Conservation (phyloP, 2,888 invertebrate genomes). For the Micropterix aruncella region DNA sequence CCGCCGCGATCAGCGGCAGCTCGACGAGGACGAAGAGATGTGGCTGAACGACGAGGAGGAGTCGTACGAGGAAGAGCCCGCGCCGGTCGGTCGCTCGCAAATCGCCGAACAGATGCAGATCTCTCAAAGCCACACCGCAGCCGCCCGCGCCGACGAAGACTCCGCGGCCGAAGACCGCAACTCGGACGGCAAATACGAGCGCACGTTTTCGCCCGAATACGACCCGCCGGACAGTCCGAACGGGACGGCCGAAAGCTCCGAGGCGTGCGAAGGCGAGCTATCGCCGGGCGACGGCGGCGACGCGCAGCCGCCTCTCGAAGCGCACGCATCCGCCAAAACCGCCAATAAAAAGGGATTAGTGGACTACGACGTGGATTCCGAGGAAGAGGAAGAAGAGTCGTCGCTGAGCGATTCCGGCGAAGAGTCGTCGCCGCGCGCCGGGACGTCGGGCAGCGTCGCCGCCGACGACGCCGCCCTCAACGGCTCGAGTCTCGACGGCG, state of each 20-base stretch:
- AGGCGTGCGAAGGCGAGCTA: slow-evolving; percentile 6
- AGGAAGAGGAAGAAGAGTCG: slow-evolving; percentile 74
- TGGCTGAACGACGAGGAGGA: slow-evolving; percentile 98
- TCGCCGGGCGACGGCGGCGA: slow-evolving; percentile 6
- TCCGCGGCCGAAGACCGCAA: not conserved
- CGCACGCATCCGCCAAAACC: slow-evolving; percentile 1
- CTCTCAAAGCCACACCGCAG: slow-evolving; percentile 30
- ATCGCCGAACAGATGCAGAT: slow-evolving; percentile 16
- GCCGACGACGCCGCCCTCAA: not conserved
- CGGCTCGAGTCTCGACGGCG: not conserved
- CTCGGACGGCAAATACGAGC: not conserved
- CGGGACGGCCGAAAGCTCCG: slow-evolving; percentile 7
- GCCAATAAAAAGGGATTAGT: slow-evolving; percentile 63
- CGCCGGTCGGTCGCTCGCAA: slow-evolving; percentile 13
- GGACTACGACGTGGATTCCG: slow-evolving; percentile 95
- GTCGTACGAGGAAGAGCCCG: slow-evolving; percentile 61
- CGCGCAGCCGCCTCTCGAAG: slow-evolving; percentile 3
- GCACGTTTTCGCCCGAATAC: slow-evolving; percentile 12
- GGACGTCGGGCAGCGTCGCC: not conserved
- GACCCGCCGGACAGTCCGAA: slow-evolving; percentile 10
- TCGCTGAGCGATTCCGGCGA: slow-evolving; percentile 16
- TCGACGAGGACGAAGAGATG: slow-evolving; percentile 97
- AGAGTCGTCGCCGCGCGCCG: slow-evolving; percentile 12
- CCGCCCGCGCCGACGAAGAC: slow-evolving; percentile 21
- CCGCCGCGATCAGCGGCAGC: slow-evolving; percentile 81